phyloP scores from a whole-genome alignment of 2,113 vertebrate genomes.

The Morone saxatilis region DNA sequence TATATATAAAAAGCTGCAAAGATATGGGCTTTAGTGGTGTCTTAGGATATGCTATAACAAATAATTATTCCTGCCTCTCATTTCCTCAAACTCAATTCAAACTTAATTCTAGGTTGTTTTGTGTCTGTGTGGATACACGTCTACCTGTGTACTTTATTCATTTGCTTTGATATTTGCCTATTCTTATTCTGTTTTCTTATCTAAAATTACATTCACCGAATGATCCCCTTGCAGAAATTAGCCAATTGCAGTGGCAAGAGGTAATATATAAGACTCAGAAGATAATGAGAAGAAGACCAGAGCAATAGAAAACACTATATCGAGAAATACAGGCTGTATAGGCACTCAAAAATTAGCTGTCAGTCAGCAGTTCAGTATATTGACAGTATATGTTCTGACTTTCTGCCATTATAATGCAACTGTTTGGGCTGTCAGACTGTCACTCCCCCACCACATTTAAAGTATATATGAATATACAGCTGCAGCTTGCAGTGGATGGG shows the following conservation, averaged over 20 bases:
- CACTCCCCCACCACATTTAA: neutral
- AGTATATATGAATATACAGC: neutral
- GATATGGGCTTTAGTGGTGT: slow-evolving; percentile 12
- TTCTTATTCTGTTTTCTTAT: slow-evolving; percentile 31
- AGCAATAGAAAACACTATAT: neutral
- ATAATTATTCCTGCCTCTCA: slow-evolving; percentile 3
- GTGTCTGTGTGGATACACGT: neutral
- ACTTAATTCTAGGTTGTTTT: neutral
- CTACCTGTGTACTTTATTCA: neutral
- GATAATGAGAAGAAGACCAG: neutral
- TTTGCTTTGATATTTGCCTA: slow-evolving; percentile 21
- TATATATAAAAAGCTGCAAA: neutral
- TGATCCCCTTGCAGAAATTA: slow-evolving; percentile 28
- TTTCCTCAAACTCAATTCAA: slow-evolving; percentile 19
- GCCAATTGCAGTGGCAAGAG: neutral
- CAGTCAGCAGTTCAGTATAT: neutral
- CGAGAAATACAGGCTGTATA: neutral
- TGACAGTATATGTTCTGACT: neutral
- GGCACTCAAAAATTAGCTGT: neutral
- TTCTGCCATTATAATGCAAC: neutral
- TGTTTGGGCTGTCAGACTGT: neutral
- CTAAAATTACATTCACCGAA: slow-evolving; percentile 17
- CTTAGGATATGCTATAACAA: slow-evolving; percentile 14
- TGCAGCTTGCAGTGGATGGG: neutral
- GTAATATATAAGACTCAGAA: slow-evolving; percentile 1